Conservation (phyloP, 2,888 invertebrate species). For the Phalangium opilio region DNA sequence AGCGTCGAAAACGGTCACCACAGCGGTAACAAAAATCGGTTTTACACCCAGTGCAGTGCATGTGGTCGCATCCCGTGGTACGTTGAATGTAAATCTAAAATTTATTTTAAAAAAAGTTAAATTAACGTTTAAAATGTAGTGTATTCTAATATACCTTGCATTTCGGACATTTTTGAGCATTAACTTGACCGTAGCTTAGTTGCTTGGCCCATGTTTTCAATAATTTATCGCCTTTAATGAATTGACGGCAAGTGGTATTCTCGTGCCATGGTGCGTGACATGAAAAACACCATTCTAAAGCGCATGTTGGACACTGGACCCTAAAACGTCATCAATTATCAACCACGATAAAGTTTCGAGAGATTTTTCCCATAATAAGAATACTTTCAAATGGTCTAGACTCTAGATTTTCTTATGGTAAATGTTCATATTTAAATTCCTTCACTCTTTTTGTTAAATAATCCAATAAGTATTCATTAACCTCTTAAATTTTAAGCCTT, state of each 20-base stretch:
- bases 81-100: constrained; percentile 32
- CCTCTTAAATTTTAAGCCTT: too few relatives aligned
- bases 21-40: constrained; percentile 34
- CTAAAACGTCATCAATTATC: too few relatives aligned
- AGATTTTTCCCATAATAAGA: too few relatives aligned
- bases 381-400: too few relatives aligned
- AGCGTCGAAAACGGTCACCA: constrained; percentile 28
- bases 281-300: constrained; percentile 31
- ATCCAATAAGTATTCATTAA: too few relatives aligned
- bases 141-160: too few relatives aligned
- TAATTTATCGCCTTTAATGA: constrained; percentile 29
- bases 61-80: constrained; percentile 34
- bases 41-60: constrained; percentile 31
- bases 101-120: too few relatives aligned
- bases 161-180: constrained; percentile 34
- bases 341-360: too few relatives aligned
- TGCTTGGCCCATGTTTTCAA: constrained; percentile 32
- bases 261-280: constrained; percentile 34
- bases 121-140: too few relatives aligned
- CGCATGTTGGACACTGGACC: constrained; percentile 28
- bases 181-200: constrained; percentile 28
- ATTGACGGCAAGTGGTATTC: constrained; percentile 30
- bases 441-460: too few relatives aligned
- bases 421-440: too few relatives aligned
- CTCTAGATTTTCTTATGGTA: too few relatives aligned